Evolutionary conservation across 2,888 invertebrate genomes (phyloP), one percentile per base, ranked within the genome.

Genomic region (Phortica okadai): DNA sequence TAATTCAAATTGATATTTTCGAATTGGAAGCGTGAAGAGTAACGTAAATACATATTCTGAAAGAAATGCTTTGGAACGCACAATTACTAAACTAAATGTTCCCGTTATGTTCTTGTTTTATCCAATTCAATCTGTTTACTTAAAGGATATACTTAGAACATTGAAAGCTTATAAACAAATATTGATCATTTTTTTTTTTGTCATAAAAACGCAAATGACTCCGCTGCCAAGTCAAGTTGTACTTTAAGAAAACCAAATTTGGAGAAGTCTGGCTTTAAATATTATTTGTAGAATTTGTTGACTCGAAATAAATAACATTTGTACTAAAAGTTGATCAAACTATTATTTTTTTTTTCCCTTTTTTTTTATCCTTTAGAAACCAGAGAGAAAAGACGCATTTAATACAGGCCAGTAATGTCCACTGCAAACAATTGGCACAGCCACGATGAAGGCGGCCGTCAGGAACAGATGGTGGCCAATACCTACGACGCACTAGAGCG

Each of bases 321-420:
- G 70, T 72, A 82, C 93, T 99, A 44, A 95, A 96, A 91, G 97
- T 99, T 42, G 98, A 99, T 92, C 98, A 99, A 92, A 99, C 99
- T 83, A 99, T n/a, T n/a, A n/a, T n/a, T n/a, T n/a, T n/a, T n/a
- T n/a, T n/a, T n/a, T n/a, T n/a, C n/a, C n/a, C n/a, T n/a, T n/a
- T n/a, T n/a, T n/a, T n/a, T n/a, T n/a, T n/a, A n/a, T n/a, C n/a
- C n/a, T n/a, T n/a, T 99, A n/a, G n/a, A n/a, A n/a, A n/a, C n/a
- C n/a, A n/a, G n/a, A n/a, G n/a, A n/a, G n/a, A n/a, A n/a, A n/a
- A n/a, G n/a, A n/a, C n/a, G n/a, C n/a, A n/a, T n/a, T n/a, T n/a
- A n/a, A n/a, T 82, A n/a, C 33, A 33, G 33, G 33, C 33, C 33
- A 33, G 16, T 56, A 72, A 72, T 72, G 70, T 25, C 70, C 14